phyloP scores from a whole-genome alignment of 2,113 vertebrate species.

The Pseudorasbora parva region DNA sequence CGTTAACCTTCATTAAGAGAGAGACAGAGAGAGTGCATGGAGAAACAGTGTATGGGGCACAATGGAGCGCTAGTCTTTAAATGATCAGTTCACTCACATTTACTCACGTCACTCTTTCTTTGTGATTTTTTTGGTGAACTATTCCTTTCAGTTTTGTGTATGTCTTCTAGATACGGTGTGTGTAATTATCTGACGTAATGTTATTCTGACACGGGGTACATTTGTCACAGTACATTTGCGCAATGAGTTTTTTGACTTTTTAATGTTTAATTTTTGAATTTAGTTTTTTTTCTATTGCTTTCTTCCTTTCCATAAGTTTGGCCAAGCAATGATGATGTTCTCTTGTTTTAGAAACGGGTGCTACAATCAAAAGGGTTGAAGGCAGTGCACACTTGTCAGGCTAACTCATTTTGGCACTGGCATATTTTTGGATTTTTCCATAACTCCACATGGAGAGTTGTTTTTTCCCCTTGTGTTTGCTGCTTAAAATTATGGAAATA shows the following conservation, averaged over 20 bases:
- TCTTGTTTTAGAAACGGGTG: constrained; percentile 32
- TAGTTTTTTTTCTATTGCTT: constrained; percentile 34
- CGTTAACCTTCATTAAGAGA: constrained; percentile 11
- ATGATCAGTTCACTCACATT: background rate
- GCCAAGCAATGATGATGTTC: constrained; percentile 45
- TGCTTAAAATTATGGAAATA: constrained; percentile 42
- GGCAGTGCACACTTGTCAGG: constrained; percentile 31
- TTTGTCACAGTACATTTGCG: constrained; percentile 39
- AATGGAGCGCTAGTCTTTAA: background rate
- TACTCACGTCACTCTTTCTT: background rate
- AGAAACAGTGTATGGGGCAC: background rate
- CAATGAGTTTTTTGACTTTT: background rate
- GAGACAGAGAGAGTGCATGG: background rate
- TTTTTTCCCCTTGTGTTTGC: constrained; percentile 39
- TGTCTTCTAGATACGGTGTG: background rate
- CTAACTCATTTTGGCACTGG: constrained; percentile 41
- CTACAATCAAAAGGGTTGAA: constrained; percentile 49
- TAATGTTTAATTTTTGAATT: constrained; percentile 45
- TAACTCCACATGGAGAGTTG: constrained; percentile 25
- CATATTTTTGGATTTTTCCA: constrained; percentile 39
- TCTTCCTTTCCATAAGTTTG: constrained; percentile 33
- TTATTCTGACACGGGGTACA: constrained; percentile 32
- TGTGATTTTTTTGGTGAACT: background rate
- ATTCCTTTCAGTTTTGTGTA: background rate
- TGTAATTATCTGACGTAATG: constrained; percentile 32